phyloP scores from a whole-genome alignment of 2,888 invertebrate species.

The Sthenelais limicola region DNA sequence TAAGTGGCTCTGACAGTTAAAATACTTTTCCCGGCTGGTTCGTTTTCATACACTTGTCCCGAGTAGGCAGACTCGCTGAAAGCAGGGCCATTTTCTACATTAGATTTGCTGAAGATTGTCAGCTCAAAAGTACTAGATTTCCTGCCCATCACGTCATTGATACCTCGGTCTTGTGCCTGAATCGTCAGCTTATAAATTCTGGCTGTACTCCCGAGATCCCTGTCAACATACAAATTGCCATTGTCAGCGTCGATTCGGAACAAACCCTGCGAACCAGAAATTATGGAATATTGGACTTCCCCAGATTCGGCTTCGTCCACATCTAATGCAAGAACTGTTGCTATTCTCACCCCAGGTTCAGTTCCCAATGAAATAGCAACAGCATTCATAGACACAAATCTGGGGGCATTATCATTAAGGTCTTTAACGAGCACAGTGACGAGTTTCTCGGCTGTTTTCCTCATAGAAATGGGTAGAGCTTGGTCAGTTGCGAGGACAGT shows the following conservation, averaged over 20 bases:
- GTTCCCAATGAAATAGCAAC: conserved; percentile 25
- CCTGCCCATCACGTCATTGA: conserved; percentile 26
- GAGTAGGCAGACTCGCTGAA: conserved; percentile 78
- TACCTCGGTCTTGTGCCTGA: conserved; percentile 44
- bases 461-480: conserved; percentile 81
- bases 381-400: conserved; percentile 43
- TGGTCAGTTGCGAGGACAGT: conserved; percentile 93
- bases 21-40: conserved; percentile 88
- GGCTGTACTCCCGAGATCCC: conserved; percentile 26
- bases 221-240: conserved; percentile 44
- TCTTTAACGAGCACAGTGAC: conserved; percentile 43
- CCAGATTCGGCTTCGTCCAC: conserved; percentile 38
- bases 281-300: conserved; percentile 40
- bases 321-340: conserved; percentile 36
- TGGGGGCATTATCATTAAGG: conserved; percentile 45
- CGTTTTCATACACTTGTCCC: conserved; percentile 90
- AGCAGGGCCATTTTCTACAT: conserved; percentile 70
- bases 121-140: conserved; percentile 40
- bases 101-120: conserved; percentile 45
- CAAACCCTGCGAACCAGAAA: conserved; percentile 36
- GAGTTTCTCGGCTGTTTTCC: conserved; percentile 85
- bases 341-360: background rate
- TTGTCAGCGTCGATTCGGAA: conserved; percentile 45
- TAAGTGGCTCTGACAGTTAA: conserved; percentile 78
- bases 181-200: conserved; percentile 38